A percentile compares a stretch with the other conserved stretches of the same genome.
Evolutionary conservation across 1,140 invertebrate species (phyloP).

Genomic region (Drosophila tropicalis): DNA sequence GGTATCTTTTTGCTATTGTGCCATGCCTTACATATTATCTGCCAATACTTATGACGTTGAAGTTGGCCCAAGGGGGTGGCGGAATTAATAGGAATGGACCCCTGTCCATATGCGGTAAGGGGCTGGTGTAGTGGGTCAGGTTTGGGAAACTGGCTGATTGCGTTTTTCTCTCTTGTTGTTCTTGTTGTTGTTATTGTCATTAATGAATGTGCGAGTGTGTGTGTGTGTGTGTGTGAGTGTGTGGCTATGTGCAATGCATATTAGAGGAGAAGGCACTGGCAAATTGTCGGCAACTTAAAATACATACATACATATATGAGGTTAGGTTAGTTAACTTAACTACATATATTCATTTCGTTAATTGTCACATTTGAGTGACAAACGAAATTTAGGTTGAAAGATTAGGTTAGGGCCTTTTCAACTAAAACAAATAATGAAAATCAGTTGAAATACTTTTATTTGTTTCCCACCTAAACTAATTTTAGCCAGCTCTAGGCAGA

Average conservation of each 20-base stretch:
- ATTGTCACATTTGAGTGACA: too few relatives aligned
- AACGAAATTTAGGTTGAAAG: too few relatives aligned
- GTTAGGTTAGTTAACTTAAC: neutral
- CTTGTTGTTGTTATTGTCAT: constrained; percentile 32
- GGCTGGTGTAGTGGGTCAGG: neutral
- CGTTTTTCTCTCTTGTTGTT: neutral
- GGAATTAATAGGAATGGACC: neutral
- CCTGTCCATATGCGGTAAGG: too few relatives aligned
- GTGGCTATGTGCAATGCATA: neutral
- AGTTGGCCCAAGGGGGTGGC: too few relatives aligned
- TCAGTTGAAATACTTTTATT: neutral
- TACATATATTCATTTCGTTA: too few relatives aligned
- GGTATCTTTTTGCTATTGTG: neutral
- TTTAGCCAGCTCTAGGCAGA: neutral
- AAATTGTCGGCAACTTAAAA: neutral
- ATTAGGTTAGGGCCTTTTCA: too few relatives aligned
- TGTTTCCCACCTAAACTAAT: neutral
- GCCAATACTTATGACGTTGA: constrained; percentile 5
- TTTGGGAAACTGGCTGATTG: neutral
- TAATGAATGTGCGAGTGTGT: neutral
- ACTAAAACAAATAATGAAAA: too few relatives aligned
- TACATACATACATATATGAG: too few relatives aligned
- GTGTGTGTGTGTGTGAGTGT: neutral
- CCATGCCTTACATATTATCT: neutral
- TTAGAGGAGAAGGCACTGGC: neutral